Evolutionary conservation across 2,888 invertebrate species (phyloP), one percentile per base, ranked within the genome.

Genomic region (Nysson spinosus): DNA sequence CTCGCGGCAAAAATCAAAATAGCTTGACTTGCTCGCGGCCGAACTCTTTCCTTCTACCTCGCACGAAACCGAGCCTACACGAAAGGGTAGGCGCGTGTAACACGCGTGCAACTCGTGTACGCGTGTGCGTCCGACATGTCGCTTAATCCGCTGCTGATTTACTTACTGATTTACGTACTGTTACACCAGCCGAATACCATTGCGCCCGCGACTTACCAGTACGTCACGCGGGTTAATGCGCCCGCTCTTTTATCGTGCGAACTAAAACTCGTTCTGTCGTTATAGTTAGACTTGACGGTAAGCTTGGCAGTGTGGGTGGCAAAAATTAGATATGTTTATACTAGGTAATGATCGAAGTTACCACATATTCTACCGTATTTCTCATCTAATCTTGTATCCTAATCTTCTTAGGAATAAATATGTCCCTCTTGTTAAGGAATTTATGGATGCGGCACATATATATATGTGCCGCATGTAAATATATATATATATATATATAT

Each of bases 1-100:
- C 75, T 62, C 69, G 68, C 65, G 63, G 68, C 64, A 75, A 70
- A 73, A 78, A 75, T 74, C 58, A 61, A 72, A 77, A 72, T 77
- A 74, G 57, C 74, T 68, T 39, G 55, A 14, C 30, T 12, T 42
- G 58, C 57, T 61, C 56, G 66, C 51, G 58, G 58, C n/a, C 56
- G 28, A 44, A 35, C 43, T 26, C 52, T 40, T 26, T 51, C 49
- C 19, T 52, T 34, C 40, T 49, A 49, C 19, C 22, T 16, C 30
- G 17, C 9, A 6, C 12, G 17, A 14, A 32, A 30, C 35, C 20
- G 61, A 52, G 63, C 72, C 75, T 75, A 75, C 75, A 74, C 75
- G 72, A 75, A 74, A 79, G 70, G 74, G 76, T 80, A 78, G 77
- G 34, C 43, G 50, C 57, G 49, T 43, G 56, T 51, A 37, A 39